phyloP scores from a whole-genome alignment of 2,888 invertebrate genomes.

The Dicranocentrus wangi region DNA sequence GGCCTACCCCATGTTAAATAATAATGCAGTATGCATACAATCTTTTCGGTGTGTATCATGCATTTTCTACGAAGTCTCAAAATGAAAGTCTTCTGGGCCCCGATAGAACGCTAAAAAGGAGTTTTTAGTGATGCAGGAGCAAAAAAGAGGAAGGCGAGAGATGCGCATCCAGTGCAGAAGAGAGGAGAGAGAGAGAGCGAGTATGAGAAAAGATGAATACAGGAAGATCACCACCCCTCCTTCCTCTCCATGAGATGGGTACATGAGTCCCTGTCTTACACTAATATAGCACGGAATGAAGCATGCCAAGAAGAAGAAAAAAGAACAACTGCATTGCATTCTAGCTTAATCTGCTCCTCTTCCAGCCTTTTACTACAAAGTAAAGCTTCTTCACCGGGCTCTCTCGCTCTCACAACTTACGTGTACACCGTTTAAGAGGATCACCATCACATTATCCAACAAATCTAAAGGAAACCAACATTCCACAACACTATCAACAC shows the following conservation, averaged over 20 bases:
- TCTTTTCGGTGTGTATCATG: neutral
- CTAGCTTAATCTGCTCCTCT: neutral
- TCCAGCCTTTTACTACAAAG: neutral
- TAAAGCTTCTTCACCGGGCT: neutral
- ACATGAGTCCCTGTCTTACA: neutral
- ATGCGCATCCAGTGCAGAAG: neutral
- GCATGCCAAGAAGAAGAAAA: conserved; percentile 3
- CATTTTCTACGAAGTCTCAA: conserved; percentile 26
- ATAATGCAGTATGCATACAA: conserved; percentile 25
- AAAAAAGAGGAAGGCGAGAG: neutral
- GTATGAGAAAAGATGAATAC: neutral
- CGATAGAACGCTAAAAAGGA: neutral
- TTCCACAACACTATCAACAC: conserved; percentile 25
- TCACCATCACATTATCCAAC: neutral
- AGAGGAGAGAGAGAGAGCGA: neutral
- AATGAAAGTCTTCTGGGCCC: neutral
- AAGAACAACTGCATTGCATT: conserved; percentile 21
- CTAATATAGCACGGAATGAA: conserved; percentile 12
- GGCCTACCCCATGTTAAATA: conserved; percentile 21
- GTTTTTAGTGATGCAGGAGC: neutral
- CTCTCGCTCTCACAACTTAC: neutral
- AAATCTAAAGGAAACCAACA: conserved; percentile 24
- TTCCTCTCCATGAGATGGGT: conserved; percentile 18
- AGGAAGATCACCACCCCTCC: conserved; percentile 18
- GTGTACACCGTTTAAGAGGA: conserved; percentile 8